Percentiles rank a stretch among this genome's conserved stretches.
phyloP scores from a whole-genome alignment of 2,113 vertebrate genomes.

The Antennarius striatus region DNA sequence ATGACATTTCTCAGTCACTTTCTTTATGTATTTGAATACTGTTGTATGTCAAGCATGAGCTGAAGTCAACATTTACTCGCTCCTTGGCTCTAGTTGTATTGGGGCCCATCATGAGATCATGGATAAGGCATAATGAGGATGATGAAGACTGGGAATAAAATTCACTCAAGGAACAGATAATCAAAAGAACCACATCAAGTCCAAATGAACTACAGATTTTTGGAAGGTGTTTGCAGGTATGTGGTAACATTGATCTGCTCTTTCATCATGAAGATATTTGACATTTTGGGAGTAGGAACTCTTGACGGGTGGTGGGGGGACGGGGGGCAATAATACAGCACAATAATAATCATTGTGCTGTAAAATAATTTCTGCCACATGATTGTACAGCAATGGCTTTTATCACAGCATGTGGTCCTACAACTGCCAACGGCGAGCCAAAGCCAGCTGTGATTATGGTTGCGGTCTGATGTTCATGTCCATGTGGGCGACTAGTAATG shows the following conservation, averaged over 20 bases:
- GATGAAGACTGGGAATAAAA: constrained; percentile 48
- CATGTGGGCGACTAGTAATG: not conserved
- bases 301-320: not conserved
- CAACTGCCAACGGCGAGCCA: not conserved
- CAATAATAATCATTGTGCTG: not conserved
- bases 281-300: constrained; percentile 35
- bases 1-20: constrained; percentile 7
- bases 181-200: constrained; percentile 26
- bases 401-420: not conserved
- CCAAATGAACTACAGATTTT: constrained; percentile 52
- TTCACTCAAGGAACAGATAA: constrained; percentile 39
- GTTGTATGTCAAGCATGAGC: not conserved
- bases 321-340: not conserved
- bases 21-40: constrained; percentile 4
- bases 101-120: constrained; percentile 42
- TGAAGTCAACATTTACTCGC: constrained; percentile 26
- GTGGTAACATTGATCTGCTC: constrained; percentile 41
- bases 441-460: not conserved
- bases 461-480: not conserved
- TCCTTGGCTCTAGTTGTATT: constrained; percentile 4
- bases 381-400: not conserved
- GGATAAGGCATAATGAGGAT: constrained; percentile 26
- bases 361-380: not conserved
- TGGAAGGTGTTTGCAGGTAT: constrained; percentile 34
- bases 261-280: constrained; percentile 14